Evolutionary conservation across 2,888 invertebrate species (phyloP), one percentile per base, ranked within the genome.

Genomic region (Pyrgus malvae): DNA sequence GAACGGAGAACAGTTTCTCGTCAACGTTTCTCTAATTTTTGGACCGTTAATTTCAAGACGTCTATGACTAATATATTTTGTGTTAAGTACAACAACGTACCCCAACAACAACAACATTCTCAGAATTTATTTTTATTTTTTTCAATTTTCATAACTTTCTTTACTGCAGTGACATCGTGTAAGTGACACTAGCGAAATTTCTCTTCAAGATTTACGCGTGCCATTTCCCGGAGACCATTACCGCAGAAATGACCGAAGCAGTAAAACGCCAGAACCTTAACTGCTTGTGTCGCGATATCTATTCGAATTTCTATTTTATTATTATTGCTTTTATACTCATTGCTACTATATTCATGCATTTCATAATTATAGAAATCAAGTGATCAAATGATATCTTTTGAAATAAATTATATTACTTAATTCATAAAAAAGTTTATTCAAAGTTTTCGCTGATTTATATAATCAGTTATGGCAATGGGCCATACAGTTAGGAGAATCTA

Each of bases 241-340:
- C 35, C 17, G 48, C 19, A 49, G 48, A 49, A 31, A 49, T 49
- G 40, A 41, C 33, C 38, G 11, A 16, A 41, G 49, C 29, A 25
- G 23, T 50, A 33, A 50, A 41, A 40, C 16, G 12, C 41, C 14
- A 31, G 41, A 21, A 31, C 16, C 11, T 50, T 21, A 33, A n/a
- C 23, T n/a, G 12, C 29, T 8, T 8, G 59, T 12, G 1, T 57
- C 55, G 56, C 58, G 53, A 56, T 54, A 64, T 71, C 66, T 65
- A 72, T 68, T 67, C 66, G 64, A 68, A 72, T 65, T 64, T 58
- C 67, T 60, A 63, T 65, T 72, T 65, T 70, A 68, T 76, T 76
- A 29, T n/a, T 77, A 74, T 70, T 67, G 70, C n/a, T 68, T 58
- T 41, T 61, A 56, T 50, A 51, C 33, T 50, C 50, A 48, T 11